phyloP scores from a whole-genome alignment of 2,888 invertebrate genomes.

The Mechanitis mazaeus region DNA sequence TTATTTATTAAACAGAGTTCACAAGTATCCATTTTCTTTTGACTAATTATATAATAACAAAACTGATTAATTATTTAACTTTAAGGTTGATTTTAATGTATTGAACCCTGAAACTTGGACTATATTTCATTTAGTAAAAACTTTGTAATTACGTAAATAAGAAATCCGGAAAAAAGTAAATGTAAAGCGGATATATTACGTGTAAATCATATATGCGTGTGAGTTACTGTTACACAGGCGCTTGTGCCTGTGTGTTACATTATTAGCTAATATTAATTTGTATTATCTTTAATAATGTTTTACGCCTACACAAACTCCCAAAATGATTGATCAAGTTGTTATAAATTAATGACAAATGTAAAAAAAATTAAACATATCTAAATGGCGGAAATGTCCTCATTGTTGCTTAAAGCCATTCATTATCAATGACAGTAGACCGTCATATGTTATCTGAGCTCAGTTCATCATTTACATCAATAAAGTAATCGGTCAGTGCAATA shows the following conservation, averaged over 20 bases:
- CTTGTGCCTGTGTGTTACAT: background rate
- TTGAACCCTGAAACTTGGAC: too few relatives aligned
- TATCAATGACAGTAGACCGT: conserved; percentile 62
- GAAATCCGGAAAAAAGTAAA: conserved; percentile 25
- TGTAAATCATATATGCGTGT: conserved; percentile 13
- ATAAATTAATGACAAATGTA: background rate
- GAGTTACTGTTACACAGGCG: conserved; percentile 3
- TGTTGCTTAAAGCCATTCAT: conserved; percentile 43
- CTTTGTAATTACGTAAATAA: conserved; percentile 23
- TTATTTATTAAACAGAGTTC: too few relatives aligned
- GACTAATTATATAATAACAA: too few relatives aligned
- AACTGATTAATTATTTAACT: too few relatives aligned
- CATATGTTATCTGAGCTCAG: conserved; percentile 59
- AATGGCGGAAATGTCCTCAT: conserved; percentile 22
- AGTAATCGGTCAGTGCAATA: conserved; percentile 59
- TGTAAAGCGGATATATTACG: conserved; percentile 24
- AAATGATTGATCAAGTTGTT: background rate
- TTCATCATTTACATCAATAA: conserved; percentile 68
- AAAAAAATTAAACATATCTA: conserved; percentile 7
- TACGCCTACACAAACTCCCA: background rate
- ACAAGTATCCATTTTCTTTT: too few relatives aligned
- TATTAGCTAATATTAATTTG: conserved; percentile 10
- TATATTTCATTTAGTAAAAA: conserved; percentile 8
- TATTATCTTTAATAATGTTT: too few relatives aligned
- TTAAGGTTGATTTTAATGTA: too few relatives aligned